Evolutionary conservation across 2,888 invertebrate species (phyloP).

Genomic region (Aethes cnicana): DNA sequence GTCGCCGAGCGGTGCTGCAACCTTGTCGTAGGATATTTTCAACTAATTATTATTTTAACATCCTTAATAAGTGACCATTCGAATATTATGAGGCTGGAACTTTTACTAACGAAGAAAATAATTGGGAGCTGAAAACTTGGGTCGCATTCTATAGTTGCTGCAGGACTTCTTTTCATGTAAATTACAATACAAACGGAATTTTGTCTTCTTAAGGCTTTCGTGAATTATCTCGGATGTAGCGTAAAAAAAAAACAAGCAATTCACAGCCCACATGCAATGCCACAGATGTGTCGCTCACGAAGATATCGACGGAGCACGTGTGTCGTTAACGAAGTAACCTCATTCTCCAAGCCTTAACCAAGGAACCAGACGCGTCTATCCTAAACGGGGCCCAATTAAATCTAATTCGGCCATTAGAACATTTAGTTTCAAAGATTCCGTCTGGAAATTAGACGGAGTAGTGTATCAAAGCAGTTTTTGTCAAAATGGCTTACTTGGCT

Average conservation of each 20-base stretch:
- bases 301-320: not conserved
- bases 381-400: constrained; percentile 7
- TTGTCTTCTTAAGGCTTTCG: no score
- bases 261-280: not conserved
- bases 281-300: not conserved
- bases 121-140: no score
- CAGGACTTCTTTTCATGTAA: no score
- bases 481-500: constrained; percentile 3
- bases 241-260: not conserved
- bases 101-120: no score
- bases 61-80: no score
- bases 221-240: no score
- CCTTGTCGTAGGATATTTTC: not conserved
- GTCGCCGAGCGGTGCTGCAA: not conserved
- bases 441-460: not conserved
- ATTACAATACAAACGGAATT: no score
- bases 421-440: constrained; percentile 8
- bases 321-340: not conserved
- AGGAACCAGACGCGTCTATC: constrained; percentile 1
- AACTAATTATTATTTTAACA: no score
- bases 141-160: no score
- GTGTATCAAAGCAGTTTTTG: constrained; percentile 10
- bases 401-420: constrained; percentile 9
- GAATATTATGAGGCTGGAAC: no score
- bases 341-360: constrained; percentile 4